Evolutionary conservation across 2,888 invertebrate species (phyloP).

Genomic region (Tenthredo amoena): DNA sequence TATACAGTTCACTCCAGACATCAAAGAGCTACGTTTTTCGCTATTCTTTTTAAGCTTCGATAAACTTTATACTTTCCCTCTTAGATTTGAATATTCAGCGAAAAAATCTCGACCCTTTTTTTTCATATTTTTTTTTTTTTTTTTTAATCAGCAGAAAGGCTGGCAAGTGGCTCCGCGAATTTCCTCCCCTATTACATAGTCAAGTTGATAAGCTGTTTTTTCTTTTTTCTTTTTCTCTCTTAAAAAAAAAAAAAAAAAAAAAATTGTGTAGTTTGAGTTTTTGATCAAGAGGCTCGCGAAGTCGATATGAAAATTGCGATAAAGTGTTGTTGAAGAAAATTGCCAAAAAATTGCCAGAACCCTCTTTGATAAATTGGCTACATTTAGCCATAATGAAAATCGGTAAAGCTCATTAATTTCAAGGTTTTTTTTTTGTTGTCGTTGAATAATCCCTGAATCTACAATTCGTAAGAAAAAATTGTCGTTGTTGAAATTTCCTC

Average conservation of each 20-base stretch:
- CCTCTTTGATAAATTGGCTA: too few relatives aligned
- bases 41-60: conserved; percentile 1
- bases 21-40: conserved; percentile 14
- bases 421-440: not conserved
- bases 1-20: conserved; percentile 31
- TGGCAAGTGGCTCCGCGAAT: not conserved
- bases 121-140: not conserved
- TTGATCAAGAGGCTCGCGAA: not conserved
- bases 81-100: conserved; percentile 31
- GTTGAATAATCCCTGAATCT: not conserved
- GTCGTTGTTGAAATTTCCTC: not conserved
- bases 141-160: not conserved
- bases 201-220: not conserved
- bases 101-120: conserved; percentile 5
- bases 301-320: not conserved
- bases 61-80: conserved; percentile 14
- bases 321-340: not conserved
- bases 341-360: not conserved
- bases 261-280: not conserved
- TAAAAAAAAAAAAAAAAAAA: not conserved
- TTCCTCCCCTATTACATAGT: conserved; percentile 1
- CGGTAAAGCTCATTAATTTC: not conserved
- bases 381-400: not conserved
- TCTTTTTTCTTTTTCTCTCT: not conserved
- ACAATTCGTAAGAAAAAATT: not conserved